phyloP scores from a whole-genome alignment of 2,888 invertebrate genomes.

The Epistrophe grossulariae region DNA sequence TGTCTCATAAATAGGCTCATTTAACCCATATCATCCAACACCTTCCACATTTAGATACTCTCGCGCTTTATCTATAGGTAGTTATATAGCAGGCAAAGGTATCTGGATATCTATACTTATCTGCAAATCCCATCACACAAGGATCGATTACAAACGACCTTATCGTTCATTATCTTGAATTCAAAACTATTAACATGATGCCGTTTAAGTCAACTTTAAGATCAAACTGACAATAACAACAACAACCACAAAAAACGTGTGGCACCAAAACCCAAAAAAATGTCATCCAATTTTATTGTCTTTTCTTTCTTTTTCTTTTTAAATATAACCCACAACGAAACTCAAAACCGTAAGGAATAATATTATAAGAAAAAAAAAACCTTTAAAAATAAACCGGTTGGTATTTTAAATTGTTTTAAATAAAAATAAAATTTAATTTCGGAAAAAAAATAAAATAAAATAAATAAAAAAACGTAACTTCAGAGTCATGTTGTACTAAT shows the following conservation, averaged over 20 bases:
- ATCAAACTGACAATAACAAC: slow-evolving; percentile 6
- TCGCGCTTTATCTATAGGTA: not conserved
- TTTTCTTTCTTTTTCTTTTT: slow-evolving; percentile 7
- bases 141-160: slow-evolving; percentile 27
- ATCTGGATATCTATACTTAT: not conserved
- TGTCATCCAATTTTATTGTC: slow-evolving; percentile 39
- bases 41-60: not conserved
- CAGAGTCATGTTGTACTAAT: slow-evolving; percentile 82
- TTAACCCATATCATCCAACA: slow-evolving; percentile 28
- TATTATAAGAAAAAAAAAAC: slow-evolving; percentile 4
- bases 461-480: slow-evolving; percentile 81
- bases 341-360: slow-evolving; percentile 17
- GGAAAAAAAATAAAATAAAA: slow-evolving; percentile 20
- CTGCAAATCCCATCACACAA: slow-evolving; percentile 24
- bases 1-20: slow-evolving; percentile 13
- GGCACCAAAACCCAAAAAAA: slow-evolving; percentile 20
- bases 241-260: not conserved
- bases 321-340: slow-evolving; percentile 24
- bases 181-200: slow-evolving; percentile 41
- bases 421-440: slow-evolving; percentile 51
- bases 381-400: slow-evolving; percentile 60
- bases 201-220: slow-evolving; percentile 51
- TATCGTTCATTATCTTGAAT: slow-evolving; percentile 48
- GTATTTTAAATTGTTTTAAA: slow-evolving; percentile 42
- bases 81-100: not conserved